These are phyloP conservation scores for Enoplosus armatus DNA, from an alignment of 2,797 vertebrate species.

Conservation along the genomic window DNA sequence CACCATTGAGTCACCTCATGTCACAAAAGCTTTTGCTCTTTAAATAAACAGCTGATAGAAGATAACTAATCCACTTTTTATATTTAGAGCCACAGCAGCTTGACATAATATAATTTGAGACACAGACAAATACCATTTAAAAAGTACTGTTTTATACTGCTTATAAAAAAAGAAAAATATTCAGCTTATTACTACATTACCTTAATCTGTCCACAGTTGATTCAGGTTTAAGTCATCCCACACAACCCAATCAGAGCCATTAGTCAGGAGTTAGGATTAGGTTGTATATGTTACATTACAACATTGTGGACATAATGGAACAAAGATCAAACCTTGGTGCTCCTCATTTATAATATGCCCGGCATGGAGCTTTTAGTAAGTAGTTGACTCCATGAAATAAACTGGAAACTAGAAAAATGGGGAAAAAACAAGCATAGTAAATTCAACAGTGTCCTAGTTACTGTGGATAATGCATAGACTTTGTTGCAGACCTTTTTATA, in stretches of 20 bases:
- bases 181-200: background rate
- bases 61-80: background rate
- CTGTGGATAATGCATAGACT: background rate
- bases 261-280: too few relatives aligned
- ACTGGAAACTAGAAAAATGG: too few relatives aligned
- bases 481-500: background rate
- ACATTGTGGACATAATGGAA: too few relatives aligned
- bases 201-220: background rate
- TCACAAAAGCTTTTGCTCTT: background rate
- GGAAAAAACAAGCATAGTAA: too few relatives aligned
- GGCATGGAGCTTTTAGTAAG: too few relatives aligned
- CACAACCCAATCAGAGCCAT: background rate
- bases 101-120: too few relatives aligned
- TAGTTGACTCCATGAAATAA: too few relatives aligned
- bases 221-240: background rate
- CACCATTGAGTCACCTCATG: background rate
- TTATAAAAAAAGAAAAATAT: background rate
- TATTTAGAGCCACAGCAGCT: background rate
- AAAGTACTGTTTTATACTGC: too few relatives aligned
- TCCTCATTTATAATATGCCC: too few relatives aligned
- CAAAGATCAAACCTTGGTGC: background rate
- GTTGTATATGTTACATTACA: too few relatives aligned
- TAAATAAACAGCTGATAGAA: background rate
- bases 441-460: background rate
- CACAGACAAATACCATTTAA: too few relatives aligned